These are phyloP conservation scores for Ploceus nigricollis DNA, from an alignment of 2,113 vertebrate species.

Conservation along the genomic window DNA sequence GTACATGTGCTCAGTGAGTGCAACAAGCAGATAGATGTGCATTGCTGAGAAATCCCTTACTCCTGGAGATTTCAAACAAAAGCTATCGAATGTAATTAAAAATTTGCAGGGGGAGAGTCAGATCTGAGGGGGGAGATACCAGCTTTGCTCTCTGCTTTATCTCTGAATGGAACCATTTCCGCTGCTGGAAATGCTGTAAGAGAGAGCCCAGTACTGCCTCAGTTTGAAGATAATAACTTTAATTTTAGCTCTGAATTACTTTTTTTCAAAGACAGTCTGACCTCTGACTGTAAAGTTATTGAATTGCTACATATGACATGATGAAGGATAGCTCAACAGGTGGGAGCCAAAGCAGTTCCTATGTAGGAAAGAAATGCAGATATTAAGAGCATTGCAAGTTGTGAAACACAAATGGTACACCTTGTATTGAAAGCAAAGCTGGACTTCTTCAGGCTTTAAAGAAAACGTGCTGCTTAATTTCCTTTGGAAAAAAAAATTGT, in stretches of 20 bases:
- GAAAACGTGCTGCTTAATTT: background rate
- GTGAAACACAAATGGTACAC: background rate
- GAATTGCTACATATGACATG: constrained; percentile 62
- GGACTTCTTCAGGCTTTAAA: background rate
- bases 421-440: background rate
- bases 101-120: background rate
- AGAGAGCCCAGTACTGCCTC: background rate
- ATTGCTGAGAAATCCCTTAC: constrained; percentile 42
- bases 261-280: constrained; percentile 76
- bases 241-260: constrained; percentile 77
- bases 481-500: background rate
- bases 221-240: constrained; percentile 80
- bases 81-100: constrained; percentile 57
- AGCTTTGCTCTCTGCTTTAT: constrained; percentile 42
- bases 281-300: constrained; percentile 78
- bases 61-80: constrained; percentile 48
- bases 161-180: constrained; percentile 23
- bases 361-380: constrained; percentile 31
- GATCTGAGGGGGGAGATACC: constrained; percentile 55
- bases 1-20: background rate
- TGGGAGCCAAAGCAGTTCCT: background rate
- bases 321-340: constrained; percentile 29
- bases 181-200: background rate
- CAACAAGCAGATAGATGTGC: constrained; percentile 34
- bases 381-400: constrained; percentile 47